Conservation (phyloP, 2,797 vertebrate species). For the Pipistrellus nathusii region DNA sequence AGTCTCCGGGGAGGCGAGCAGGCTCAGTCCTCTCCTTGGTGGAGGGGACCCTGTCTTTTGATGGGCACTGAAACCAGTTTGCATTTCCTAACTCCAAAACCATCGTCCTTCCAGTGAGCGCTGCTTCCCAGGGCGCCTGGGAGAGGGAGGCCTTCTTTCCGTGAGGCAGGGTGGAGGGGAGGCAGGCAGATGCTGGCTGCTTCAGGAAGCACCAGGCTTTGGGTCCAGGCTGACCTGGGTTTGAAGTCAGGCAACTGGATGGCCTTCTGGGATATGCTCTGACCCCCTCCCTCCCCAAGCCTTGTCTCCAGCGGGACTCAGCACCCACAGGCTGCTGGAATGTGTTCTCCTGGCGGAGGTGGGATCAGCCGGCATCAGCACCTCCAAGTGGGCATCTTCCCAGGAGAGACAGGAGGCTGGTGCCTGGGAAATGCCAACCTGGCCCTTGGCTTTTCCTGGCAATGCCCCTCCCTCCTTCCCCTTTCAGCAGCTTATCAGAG, state of each 20-base stretch:
- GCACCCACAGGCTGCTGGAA: background rate
- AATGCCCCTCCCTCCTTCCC: background rate
- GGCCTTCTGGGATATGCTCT: background rate
- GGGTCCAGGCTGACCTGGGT: background rate
- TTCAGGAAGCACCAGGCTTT: background rate
- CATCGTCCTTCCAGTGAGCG: background rate
- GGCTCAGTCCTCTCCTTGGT: background rate
- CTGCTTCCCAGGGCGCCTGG: background rate
- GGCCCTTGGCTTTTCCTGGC: background rate
- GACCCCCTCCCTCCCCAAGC: background rate
- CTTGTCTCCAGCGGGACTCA: background rate
- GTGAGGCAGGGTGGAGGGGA: too few species aligned
- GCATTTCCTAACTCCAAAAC: background rate
- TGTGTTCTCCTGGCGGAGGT: background rate
- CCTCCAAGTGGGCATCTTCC: background rate
- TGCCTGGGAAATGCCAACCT: background rate
- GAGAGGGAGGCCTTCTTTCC: background rate
- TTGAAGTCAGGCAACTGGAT: background rate
- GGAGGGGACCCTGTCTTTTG: background rate
- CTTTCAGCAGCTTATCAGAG: constrained; percentile 78
- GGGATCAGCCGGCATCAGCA: background rate
- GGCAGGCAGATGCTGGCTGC: rapidly evolving
- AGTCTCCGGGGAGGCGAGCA: background rate
- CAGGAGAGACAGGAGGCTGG: background rate
- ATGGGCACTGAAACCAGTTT: background rate